These are phyloP conservation scores for Ctenosaura bakeri DNA, from an alignment of 2,797 vertebrate genomes.

Conservation along the genomic window DNA sequence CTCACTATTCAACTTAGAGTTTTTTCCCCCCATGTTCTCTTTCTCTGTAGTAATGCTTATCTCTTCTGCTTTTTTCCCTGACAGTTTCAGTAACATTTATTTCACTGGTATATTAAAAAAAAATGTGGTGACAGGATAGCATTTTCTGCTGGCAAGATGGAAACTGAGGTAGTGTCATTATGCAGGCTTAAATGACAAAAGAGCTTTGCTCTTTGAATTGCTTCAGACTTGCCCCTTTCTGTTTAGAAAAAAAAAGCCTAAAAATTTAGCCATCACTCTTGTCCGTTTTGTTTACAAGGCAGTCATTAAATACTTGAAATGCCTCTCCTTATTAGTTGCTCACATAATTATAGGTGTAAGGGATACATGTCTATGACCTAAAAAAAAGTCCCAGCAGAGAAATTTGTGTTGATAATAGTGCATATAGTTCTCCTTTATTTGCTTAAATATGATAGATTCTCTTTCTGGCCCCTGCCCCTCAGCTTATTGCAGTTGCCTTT, in stretches of 20 bases:
- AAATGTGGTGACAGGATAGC: no score
- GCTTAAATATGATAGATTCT: background rate
- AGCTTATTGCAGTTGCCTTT: background rate
- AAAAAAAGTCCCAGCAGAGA: background rate
- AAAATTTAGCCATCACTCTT: background rate
- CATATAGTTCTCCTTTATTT: constrained; percentile 4
- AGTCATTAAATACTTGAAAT: background rate
- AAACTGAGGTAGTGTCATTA: background rate
- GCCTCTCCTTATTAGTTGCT: background rate
- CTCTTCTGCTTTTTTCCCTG: background rate
- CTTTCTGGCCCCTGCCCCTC: background rate
- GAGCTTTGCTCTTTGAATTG: no score
- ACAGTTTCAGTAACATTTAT: background rate
- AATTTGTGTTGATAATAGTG: background rate
- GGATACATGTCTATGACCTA: background rate
- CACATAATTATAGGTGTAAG: background rate
- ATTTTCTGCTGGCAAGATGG: background rate
- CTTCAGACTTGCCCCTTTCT: background rate
- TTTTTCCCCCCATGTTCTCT: background rate
- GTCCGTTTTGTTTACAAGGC: background rate
- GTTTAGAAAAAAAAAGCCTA: background rate
- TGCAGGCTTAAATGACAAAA: background rate
- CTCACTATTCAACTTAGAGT: no score
- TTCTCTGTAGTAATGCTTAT: background rate
- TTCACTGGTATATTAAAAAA: background rate